Evolutionary conservation across 2,113 vertebrate genomes (phyloP), one percentile per base, ranked within the genome.

Genomic region (Nansenia antarctica): DNA sequence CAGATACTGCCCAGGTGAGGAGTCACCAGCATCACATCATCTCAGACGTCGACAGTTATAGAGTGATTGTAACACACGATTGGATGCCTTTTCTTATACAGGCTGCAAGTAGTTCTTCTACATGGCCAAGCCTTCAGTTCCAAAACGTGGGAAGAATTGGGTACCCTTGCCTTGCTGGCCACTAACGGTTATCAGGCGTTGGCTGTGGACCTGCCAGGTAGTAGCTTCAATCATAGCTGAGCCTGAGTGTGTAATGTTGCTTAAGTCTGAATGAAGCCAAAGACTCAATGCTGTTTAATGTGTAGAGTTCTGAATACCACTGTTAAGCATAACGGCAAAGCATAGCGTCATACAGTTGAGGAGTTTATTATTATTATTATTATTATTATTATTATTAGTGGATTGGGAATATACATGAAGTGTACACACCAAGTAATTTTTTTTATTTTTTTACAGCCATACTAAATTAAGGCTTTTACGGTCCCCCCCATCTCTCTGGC

Each of bases 131-230:
- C 96, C 0, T 99, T 98, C 87, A 95, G 88, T 57, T 99, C 98
- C 6, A 92, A 89, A 84, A 97, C 93, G 0, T 99, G 98, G 98
- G 95, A 98, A 72, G 91, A 93, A 63, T 82, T 98, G 59, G 96
- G 96, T 14, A 98, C 96, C 0, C 91, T 99, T 86, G 85, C 91
- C 0, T 82, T 97, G n/a, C 90, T 99, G 2, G 94, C 95, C 0
- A 83, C 85, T 14, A 92, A 91, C 62, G 95, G 96, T 57, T 95
- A 97, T 82, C 94, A 94, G 31, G 93, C 91, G 0, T 77, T 99
- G 0, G 96, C 98, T 0, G 87, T 99, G 82, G 98, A 99, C 77
- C 91, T 99, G 72, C 98, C 98, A 3, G 98, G 98, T 98, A 92
- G 86, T 86, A 80, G 18, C 0, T 12, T 9, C 9, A 8, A 27